A percentile compares a stretch with the other conserved stretches of the same genome.
Evolutionary conservation across 2,888 invertebrate species (phyloP).

Genomic region (Microctonus brassicae): DNA sequence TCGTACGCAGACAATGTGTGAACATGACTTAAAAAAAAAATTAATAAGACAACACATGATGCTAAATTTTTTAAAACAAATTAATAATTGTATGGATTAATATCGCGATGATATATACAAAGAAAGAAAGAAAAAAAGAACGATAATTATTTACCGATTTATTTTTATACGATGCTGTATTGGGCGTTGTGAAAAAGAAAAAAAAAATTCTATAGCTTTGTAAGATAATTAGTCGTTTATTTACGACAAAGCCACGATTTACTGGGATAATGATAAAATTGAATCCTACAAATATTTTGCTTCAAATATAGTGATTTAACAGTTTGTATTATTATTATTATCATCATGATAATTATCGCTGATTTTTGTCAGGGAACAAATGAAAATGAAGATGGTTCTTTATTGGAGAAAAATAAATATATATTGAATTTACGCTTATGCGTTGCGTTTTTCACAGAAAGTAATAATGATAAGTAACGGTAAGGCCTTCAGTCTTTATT

Average conservation of each 20-base stretch:
- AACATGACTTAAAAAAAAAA: not conserved
- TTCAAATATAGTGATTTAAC: not conserved
- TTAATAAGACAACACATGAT: not conserved
- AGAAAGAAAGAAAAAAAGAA: no score
- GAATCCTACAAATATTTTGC: not conserved
- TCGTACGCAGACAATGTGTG: not conserved
- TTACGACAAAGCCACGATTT: no score
- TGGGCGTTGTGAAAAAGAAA: not conserved
- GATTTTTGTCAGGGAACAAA: not conserved
- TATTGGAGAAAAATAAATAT: not conserved
- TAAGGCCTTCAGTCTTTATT: constrained; percentile 22
- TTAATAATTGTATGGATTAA: no score
- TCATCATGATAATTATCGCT: not conserved
- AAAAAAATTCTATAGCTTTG: no score
- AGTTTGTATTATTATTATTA: constrained; percentile 30
- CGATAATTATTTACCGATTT: no score
- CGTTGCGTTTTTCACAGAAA: constrained; percentile 4
- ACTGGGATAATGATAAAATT: not conserved
- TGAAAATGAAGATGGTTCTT: not conserved
- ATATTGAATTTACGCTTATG: constrained; percentile 17
- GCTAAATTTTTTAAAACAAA: not conserved
- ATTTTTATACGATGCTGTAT: not conserved
- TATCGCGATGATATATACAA: no score
- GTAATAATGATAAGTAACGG: constrained; percentile 30
- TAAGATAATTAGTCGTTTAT: no score